These are phyloP conservation scores for Vesta saturnalis DNA, from an alignment of 2,888 invertebrate species.

Conservation along the genomic window DNA sequence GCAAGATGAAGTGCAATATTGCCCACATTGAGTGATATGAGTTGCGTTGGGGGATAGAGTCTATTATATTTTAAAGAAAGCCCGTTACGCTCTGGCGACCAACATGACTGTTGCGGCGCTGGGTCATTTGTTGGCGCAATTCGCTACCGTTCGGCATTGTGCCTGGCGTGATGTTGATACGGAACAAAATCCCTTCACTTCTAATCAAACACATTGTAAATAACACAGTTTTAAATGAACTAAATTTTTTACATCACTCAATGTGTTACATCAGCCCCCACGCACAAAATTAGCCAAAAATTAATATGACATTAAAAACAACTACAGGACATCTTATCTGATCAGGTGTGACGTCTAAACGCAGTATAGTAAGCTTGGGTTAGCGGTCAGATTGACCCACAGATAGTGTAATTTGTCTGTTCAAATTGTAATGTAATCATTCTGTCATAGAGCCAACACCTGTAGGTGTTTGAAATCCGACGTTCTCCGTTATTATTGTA, in stretches of 20 bases:
- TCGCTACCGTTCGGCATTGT: constrained; percentile 45
- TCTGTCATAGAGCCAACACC: constrained; percentile 44
- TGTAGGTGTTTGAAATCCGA: constrained; percentile 35
- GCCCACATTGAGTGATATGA: constrained; percentile 41
- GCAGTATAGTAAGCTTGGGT: constrained; percentile 32
- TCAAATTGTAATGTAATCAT: constrained; percentile 49
- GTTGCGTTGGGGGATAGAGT: constrained; percentile 44
- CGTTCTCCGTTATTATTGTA: constrained; percentile 35
- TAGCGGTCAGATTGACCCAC: constrained; percentile 42
- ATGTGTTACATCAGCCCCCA: too few relatives aligned
- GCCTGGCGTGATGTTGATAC: constrained; percentile 45
- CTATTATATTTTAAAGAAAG: constrained; percentile 52
- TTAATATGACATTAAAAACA: constrained; percentile 20
- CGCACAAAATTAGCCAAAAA: neutral
- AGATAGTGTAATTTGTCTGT: constrained; percentile 48
- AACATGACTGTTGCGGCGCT: constrained; percentile 48
- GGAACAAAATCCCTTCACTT: constrained; percentile 42
- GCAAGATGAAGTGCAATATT: constrained; percentile 53
- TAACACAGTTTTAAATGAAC: constrained; percentile 3
- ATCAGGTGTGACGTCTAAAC: constrained; percentile 41
- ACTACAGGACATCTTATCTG: constrained; percentile 38
- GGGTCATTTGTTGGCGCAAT: constrained; percentile 50
- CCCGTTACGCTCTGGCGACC: constrained; percentile 47
- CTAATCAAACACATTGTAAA: constrained; percentile 45
- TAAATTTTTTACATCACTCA: neutral